Evolutionary conservation across 2,888 invertebrate genomes (phyloP).

Genomic region (Tetanocera ferruginea): DNA sequence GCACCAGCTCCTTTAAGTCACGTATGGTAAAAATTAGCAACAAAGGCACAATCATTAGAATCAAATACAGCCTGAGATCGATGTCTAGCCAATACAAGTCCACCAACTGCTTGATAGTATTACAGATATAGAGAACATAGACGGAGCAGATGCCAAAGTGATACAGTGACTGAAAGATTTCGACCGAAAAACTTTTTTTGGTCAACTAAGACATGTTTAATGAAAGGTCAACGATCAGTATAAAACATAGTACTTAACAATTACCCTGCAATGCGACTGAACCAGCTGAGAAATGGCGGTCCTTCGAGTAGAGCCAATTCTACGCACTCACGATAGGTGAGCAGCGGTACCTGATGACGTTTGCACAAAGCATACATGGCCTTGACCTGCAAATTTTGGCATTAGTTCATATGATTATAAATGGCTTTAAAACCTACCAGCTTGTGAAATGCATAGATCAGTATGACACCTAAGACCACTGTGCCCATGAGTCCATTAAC

Average conservation of each 20-base stretch:
- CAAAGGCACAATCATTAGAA: slow-evolving; percentile 76
- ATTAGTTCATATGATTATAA: too few species aligned
- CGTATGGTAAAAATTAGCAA: slow-evolving; percentile 78
- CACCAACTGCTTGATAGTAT: slow-evolving; percentile 82
- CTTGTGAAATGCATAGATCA: slow-evolving; percentile 90
- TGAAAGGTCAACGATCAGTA: too few species aligned
- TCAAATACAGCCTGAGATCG: slow-evolving; percentile 70
- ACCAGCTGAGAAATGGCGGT: slow-evolving; percentile 74
- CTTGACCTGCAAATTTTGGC: slow-evolving; percentile 45
- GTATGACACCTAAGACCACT: slow-evolving; percentile 81
- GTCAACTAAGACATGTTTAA: slow-evolving; percentile 56
- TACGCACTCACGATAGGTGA: slow-evolving; percentile 87
- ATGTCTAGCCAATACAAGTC: slow-evolving; percentile 71
- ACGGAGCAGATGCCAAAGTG: slow-evolving; percentile 97
- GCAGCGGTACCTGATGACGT: slow-evolving; percentile 75
- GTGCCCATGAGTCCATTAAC: slow-evolving; percentile 84
- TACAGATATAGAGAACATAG: slow-evolving; percentile 92
- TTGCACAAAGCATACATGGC: slow-evolving; percentile 69
- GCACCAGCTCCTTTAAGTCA: slow-evolving; percentile 86
- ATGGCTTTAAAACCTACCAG: slow-evolving; percentile 66
- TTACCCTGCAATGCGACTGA: slow-evolving; percentile 72
- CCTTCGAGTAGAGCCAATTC: slow-evolving; percentile 81
- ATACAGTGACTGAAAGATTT: slow-evolving; percentile 85
- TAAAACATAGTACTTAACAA: slow-evolving; percentile 17
- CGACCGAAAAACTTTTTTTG: slow-evolving; percentile 74